Evolutionary conservation across 2,113 vertebrate species (phyloP), one percentile per base, ranked within the genome.

Genomic region (Cryptoleucopteryx plumbea): DNA sequence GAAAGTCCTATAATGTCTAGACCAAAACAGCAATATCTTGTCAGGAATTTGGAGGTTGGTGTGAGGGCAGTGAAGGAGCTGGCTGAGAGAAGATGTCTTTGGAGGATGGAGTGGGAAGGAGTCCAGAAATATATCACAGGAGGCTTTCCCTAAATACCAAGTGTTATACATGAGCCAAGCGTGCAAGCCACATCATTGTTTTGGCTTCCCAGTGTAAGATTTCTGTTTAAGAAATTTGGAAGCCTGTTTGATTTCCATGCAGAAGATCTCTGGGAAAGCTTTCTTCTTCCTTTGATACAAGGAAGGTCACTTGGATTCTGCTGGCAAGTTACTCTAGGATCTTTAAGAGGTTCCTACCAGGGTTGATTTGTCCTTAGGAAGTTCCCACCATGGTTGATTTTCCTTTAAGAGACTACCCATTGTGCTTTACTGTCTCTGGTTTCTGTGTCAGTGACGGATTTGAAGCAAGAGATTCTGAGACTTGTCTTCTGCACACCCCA

Each of bases 151-250:
- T 55, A 6, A 47, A 53, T 63, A 70, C 31, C 26, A 58, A 9
- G 43, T 1, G 1, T 43, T 70, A 4, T 10, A 13, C 16, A 0
- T 50, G 38, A 71, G 47, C 53, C 18, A 56, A 23, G 19, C 2
- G 1, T 52, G 17, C 29, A 32, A 59, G 9, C 31, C 8, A 16
- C 15, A 1, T 55, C 16, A 1, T 55, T 43, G 53, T 72, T 79
- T 77, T 67, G 58, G 32, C 45, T 94, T 82, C 58, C 63, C 29
- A 31, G 5, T 42, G 16, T 20, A 47, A 42, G 29, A 21, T 26
- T 75, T 82, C 40, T 82, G 16, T 68, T 78, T 10, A 55, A 29
- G 48, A 65, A 45, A 40, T 83, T 75, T 45, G 48, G n/a, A 61
- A 73, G 9, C 11, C 53, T 53, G 11, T 58, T 84, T 75, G 47